phyloP scores from a whole-genome alignment of 1,140 invertebrate species.

The Scaptodrosophila lebanonensis region DNA sequence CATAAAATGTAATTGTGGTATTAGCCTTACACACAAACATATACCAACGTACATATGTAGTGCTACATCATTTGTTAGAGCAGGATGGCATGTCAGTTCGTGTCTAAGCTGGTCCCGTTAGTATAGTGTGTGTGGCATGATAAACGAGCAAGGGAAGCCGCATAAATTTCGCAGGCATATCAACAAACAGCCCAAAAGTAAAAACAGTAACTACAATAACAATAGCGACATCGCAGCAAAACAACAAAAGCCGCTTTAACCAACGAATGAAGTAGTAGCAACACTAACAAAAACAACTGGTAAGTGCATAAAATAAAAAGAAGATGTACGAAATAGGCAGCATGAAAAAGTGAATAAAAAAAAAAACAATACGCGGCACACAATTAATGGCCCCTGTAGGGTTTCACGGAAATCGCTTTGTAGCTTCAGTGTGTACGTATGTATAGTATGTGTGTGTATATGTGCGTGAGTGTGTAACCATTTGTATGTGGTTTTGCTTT shows the following conservation, averaged over 20 bases:
- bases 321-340: conserved; percentile 26
- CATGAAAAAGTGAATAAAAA: conserved; percentile 26
- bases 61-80: conserved; percentile 18
- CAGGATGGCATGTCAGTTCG: neutral
- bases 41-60: conserved; percentile 28
- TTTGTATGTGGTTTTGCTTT: neutral
- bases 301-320: conserved; percentile 13
- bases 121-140: neutral
- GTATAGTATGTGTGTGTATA: conserved; percentile 5
- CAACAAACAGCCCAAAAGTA: conserved; percentile 36
- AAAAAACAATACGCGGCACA: conserved; percentile 52
- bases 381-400: conserved; percentile 72
- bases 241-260: conserved; percentile 58
- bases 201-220: conserved; percentile 4
- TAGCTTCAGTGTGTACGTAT: conserved; percentile 29
- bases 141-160: conserved; percentile 40
- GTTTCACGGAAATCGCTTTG: conserved; percentile 54
- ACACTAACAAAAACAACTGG: conserved; percentile 30
- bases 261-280: conserved; percentile 59
- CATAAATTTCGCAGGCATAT: conserved; percentile 60
- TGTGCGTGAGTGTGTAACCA: neutral
- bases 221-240: conserved; percentile 34
- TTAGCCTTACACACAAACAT: conserved; percentile 44
- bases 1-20: conserved; percentile 39
- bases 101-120: conserved; percentile 1